Evolutionary conservation across 2,797 vertebrate genomes (phyloP), one percentile per base, ranked within the genome.

Genomic region (Acrossocheilus fasciatus): DNA sequence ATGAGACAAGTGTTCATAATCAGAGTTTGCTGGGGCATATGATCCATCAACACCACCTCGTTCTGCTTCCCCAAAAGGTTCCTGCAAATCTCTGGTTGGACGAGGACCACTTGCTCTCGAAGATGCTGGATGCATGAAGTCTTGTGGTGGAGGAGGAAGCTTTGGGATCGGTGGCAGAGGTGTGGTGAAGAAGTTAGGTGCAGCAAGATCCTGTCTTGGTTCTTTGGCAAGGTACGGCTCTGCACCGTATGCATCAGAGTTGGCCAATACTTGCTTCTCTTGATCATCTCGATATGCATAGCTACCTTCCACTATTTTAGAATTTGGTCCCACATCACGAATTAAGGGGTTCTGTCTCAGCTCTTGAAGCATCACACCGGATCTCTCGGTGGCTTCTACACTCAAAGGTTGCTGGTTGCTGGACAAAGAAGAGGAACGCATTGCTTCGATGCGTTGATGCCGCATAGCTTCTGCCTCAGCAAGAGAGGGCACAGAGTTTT

Each of bases 311-410:
- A 88, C 59, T 62, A 88, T 83, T 75, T 88, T 87, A 0, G 86
- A 83, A 88, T 69, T 88, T 91, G 88, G 1, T 93, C 88, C 0
- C 91, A 80, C 20, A 26, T 86, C 80, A 26, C 34, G 79, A 20
- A 23, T 52, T 50, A 18, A 14, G 43, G 75, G 50, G 66, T 83
- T 88, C 8, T 70, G 39, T 54, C 66, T 76, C 7, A 18, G 30
- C 12, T 93, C 95, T 74, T 96, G 96, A 75, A 94, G 95, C 57
- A 95, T 90, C 5, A 94, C 92, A 1, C 95, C 93, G 86, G 97
- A 95, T 87, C 95, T 96, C 68, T 96, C 96, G 54, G 93, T 92
- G 0, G 95, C 95, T 92, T 96, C 45, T 23, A 20, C 10, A 30
- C 8, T 75, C 9, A 77, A 77, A 52, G 64, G 10, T 57, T 87